Base-by-base conservation (phyloP, 2,797 vertebrate species). In the Malacoctenus gilli region DNA sequence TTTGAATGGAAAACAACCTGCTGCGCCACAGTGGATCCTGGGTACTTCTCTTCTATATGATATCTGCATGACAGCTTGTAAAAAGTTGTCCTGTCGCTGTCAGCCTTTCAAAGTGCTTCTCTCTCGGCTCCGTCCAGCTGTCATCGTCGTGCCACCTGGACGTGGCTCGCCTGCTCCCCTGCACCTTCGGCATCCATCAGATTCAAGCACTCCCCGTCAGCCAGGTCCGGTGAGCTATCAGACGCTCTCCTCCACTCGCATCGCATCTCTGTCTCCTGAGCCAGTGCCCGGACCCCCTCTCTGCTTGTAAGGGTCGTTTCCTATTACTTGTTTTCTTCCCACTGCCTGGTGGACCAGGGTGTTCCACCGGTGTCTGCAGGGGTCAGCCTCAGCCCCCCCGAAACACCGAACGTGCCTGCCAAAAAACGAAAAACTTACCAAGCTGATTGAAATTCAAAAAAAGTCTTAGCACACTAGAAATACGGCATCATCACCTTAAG, bases 101-200 rank as follows among this genome's bases (percentile, higher is more conserved):
- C 48, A 38, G 23, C 19, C 14, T 25, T n/a, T 12, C 6, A 32
- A 63, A 42, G 0, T 25, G 22, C 25, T 58, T 25, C 61, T 47
- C 8, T 50, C 46, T 11, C 16, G 3, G 35, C 18, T 28, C 23
- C 30, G 39, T 37, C 1, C 20, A 28, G 54, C 40, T 52, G 55
- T 51, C 60, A 28, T 46, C 14, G 41, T 50, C 19, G 16, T 2
- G 7, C 16, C 35, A 39, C n/a, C 4, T 32, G 37, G 39, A 60
- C 21, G 48, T 19, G 14, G 10, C 28, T 53, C 59, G 53, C 20
- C 55, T 61, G 23, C 47, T 36, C 19, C 13, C 46, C 50, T 38
- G 30, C 31, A 16, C 18, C 42, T 55, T 21, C 59, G 8, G 39
- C 1, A 9, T 12, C 62, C 4, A 14, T 49, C 50, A 44, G 8